Evolutionary conservation across 2,797 vertebrate species (phyloP).

Genomic region (Chelidonichthys spinosus): DNA sequence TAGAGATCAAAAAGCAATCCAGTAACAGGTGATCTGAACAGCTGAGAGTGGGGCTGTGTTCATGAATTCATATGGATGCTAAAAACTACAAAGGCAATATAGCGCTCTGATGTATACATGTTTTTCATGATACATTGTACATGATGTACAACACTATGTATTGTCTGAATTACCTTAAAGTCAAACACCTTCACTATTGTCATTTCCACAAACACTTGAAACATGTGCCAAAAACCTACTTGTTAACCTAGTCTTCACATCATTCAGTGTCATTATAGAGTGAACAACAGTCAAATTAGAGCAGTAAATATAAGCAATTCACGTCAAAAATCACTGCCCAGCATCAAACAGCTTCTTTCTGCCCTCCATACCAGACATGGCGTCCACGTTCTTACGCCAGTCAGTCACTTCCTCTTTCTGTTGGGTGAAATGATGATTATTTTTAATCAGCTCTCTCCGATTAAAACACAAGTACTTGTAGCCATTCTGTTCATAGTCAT

Average conservation of each 20-base stretch:
- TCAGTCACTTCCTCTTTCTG: slow-evolving; percentile 85
- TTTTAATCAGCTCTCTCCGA: slow-evolving; percentile 13
- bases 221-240: slow-evolving; percentile 18
- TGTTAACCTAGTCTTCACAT: slow-evolving; percentile 7
- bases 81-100: slow-evolving; percentile 28
- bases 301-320: slow-evolving; percentile 18
- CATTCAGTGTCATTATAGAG: slow-evolving; percentile 16
- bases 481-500: not conserved
- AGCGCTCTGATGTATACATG: slow-evolving; percentile 24
- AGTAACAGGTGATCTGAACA: slow-evolving; percentile 5
- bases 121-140: slow-evolving; percentile 38
- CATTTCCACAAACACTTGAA: slow-evolving; percentile 15
- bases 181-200: slow-evolving; percentile 11
- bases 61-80: slow-evolving; percentile 23
- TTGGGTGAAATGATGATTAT: slow-evolving; percentile 3
- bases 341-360: slow-evolving; percentile 83
- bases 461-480: not conserved
- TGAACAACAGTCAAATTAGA: slow-evolving; percentile 34
- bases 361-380: slow-evolving; percentile 85
- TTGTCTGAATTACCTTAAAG: not conserved
- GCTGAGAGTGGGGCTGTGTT: not conserved
- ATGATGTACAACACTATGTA: slow-evolving; percentile 35
- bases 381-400: slow-evolving; percentile 85
- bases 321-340: slow-evolving; percentile 54
- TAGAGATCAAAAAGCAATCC: not conserved